A percentile compares a stretch with the other conserved stretches of the same genome.
Evolutionary conservation across 2,113 vertebrate genomes (phyloP).

Genomic region (Astur gentilis): DNA sequence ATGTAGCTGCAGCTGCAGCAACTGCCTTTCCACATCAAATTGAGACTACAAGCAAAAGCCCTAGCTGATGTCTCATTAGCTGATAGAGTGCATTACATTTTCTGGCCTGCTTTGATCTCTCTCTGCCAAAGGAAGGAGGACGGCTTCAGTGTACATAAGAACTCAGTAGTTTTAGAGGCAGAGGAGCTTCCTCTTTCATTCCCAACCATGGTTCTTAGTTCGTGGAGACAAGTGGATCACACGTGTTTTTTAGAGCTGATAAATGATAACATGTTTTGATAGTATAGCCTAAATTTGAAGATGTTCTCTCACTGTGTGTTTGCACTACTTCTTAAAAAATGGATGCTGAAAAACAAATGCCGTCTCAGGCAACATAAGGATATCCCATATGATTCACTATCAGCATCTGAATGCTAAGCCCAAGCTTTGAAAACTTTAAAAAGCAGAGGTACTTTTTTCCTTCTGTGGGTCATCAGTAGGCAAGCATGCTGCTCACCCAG

Average conservation of each 20-base stretch:
- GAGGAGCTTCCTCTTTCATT: neutral
- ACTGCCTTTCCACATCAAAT: neutral
- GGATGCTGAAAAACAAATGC: slow-evolving; percentile 1
- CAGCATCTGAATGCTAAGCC: neutral
- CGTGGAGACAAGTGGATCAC: neutral
- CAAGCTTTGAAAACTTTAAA: neutral
- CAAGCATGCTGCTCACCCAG: neutral
- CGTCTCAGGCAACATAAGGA: slow-evolving; percentile 9
- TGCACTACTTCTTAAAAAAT: neutral
- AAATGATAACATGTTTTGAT: slow-evolving; percentile 7
- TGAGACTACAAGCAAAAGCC: neutral
- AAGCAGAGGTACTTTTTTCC: neutral
- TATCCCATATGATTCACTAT: neutral
- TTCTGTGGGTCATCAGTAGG: neutral
- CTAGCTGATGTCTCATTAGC: neutral
- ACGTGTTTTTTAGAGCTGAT: neutral
- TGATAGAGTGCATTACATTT: neutral
- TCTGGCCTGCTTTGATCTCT: neutral
- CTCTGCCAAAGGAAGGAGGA: neutral
- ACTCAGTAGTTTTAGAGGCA: neutral
- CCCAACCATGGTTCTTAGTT: neutral
- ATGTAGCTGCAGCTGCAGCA: neutral
- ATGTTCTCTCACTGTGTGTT: neutral
- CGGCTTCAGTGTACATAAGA: neutral
- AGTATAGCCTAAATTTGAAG: neutral